Base-by-base conservation (phyloP, 37 sponge, comb jelly and placozoan species). In the Amphimedon queenslandica region DNA sequence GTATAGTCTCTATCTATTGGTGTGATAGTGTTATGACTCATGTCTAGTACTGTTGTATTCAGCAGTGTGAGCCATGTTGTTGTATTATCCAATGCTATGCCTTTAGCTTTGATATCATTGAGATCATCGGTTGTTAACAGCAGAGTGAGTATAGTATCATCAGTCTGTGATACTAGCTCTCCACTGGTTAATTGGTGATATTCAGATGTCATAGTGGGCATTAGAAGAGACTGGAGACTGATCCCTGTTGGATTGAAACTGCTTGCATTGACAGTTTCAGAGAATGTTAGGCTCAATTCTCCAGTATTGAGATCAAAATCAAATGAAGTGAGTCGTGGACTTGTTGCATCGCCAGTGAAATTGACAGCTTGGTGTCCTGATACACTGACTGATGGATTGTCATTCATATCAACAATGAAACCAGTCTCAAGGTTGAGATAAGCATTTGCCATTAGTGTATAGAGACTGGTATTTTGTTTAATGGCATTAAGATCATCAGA, bases 401-500 rank as follows among this genome's bases (percentile, higher is more conserved):
- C 73, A 57, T 84, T 84, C 86, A 88, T 85, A 73, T 93, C 93
- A 0, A 67, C 53, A 35, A 93, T 69, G 43, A 88, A 88, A 37
- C 42, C 71, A 3, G 72, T 27, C 25, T 42, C 42, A 2, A 91
- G 83, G 40, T 77, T 68, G 35, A 90, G 78, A 58, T 78, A 90
- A 18, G 86, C 53, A 30, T 81, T 63, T 16, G 72, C 32, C 75
- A 85, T 77, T 41, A 77, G 28, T 10, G 86, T 90, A 24, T 81
- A 63, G 25, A 90, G 78, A 40, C 82, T 77, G 8, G 64, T 76
- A 47, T 88, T 88, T 57, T 80, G 85, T 64, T 93, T 93, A 55
- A 95, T 95, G 3, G 58, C 71, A 58, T 95, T 91, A 41, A 95
- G 82, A 42, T 95, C 96, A 21, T 83, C 72, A 5, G 57, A 38